Base-by-base conservation (phyloP, 2,113 vertebrate species). In the Alexandromys fortis region DNA sequence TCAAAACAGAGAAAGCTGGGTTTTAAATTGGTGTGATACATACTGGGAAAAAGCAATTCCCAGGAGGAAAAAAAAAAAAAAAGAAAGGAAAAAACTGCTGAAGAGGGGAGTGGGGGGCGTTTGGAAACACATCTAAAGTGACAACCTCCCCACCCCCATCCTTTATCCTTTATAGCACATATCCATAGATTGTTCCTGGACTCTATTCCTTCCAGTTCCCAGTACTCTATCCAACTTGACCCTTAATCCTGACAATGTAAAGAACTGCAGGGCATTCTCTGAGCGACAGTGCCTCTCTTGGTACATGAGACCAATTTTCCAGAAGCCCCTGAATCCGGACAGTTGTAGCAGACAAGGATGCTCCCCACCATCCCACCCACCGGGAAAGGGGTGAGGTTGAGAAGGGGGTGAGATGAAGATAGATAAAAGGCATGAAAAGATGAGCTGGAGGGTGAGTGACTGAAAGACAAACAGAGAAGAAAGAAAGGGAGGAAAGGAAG, bases 401-500 rank as follows among this genome's bases (percentile, higher is more conserved):
- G 76, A 79, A 38, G 5, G 68, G 55, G 42, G 0, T 61, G 91
- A 88, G 78, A 91, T 61, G 77, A 79, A 95, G 95, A 33, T 12
- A 33, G 83, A 91, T 68, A 49, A n/a, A 83, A 94, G 83, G 63
- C 86, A 86, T 78, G 95, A 73, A 77, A 76, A 90, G 92, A 87
- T 26, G 63, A 28, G 72, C 92, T 49, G 33, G 38, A 28, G 70
- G 61, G n/a, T 68, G 67, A 91, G 92, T 1, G 88, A 49, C 67
- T 78, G 78, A 78, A 85, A 97, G 92, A 78, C 47, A 95, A 82
- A 72, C 63, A 30, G 38, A 30, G 38, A 95, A 97, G 97, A 93
- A 97, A 95, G 97, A 94, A 92, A 93, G 95, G 96, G 68, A 95
- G 95, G 97, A 82, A 94, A 96, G 94, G 94, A 97, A 97, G 96